Evolutionary conservation across 1,140 invertebrate species (phyloP).

Genomic region (Delia radicum): DNA sequence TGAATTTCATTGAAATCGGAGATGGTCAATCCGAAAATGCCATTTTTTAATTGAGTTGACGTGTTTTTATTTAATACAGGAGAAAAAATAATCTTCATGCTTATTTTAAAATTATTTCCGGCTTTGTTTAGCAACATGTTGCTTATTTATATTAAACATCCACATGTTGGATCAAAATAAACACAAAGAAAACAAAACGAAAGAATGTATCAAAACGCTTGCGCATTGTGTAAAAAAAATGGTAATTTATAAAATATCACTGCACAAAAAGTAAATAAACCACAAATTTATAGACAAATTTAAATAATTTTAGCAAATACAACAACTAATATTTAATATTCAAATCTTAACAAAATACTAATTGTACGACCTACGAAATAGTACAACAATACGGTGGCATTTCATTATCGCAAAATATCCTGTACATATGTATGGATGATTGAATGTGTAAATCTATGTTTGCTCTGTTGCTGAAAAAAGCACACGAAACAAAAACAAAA

Average conservation of each 20-base stretch:
- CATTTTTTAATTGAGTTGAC: no score
- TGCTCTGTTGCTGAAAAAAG: background rate
- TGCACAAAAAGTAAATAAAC: background rate
- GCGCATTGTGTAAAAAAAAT: background rate
- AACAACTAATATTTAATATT: background rate
- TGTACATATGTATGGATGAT: background rate
- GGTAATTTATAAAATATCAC: background rate
- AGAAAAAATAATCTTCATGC: no score
- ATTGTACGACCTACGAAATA: background rate
- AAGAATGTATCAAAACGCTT: background rate
- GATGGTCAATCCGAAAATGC: no score
- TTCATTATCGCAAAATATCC: background rate
- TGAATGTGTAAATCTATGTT: background rate
- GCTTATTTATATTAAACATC: background rate
- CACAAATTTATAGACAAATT: background rate
- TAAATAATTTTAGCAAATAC: background rate
- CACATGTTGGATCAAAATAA: background rate
- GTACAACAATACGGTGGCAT: background rate
- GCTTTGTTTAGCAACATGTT: slow-evolving; percentile 4
- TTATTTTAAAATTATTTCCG: background rate
- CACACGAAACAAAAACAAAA: background rate
- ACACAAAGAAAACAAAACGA: background rate
- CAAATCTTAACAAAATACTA: background rate
- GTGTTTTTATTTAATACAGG: no score
- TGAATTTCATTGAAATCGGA: no score